These are phyloP conservation scores for Muntiacus reevesi DNA, from an alignment of 2,113 vertebrate genomes.

Conservation along the genomic window DNA sequence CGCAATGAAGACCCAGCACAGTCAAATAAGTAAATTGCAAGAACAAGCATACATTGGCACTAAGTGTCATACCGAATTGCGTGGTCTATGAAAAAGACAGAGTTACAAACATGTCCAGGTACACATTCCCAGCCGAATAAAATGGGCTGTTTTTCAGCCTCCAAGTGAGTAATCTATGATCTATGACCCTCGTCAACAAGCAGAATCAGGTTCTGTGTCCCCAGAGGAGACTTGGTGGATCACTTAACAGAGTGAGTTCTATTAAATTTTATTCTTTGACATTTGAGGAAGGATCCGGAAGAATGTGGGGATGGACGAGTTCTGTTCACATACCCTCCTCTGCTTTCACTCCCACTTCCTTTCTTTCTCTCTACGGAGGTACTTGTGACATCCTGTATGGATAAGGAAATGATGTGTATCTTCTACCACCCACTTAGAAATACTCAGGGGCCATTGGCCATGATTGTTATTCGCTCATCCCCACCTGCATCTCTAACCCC, in stretches of 20 bases:
- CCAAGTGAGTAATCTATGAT: background rate
- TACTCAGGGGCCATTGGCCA: background rate
- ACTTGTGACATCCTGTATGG: background rate
- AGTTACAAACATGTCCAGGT: background rate
- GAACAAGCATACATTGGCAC: background rate
- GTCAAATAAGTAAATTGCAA: background rate
- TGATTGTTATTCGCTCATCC: background rate
- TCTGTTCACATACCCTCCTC: background rate
- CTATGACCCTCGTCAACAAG: background rate
- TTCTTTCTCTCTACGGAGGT: background rate
- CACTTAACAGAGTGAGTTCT: background rate
- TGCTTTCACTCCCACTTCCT: slow-evolving; percentile 7
- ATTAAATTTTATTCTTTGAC: background rate
- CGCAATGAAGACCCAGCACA: background rate
- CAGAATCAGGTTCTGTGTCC: background rate
- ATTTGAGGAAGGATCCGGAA: background rate
- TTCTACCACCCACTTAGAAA: slow-evolving; percentile 39
- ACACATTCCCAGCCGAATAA: background rate
- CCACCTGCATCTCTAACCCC: background rate
- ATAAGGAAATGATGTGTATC: slow-evolving; percentile 45
- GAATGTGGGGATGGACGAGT: background rate
- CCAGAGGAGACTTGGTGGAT: background rate
- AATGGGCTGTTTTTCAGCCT: background rate
- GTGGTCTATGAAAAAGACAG: background rate
- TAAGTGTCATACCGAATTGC: background rate